phyloP scores from a whole-genome alignment of 2,797 vertebrate genomes.

The Acipenser ruthenus region DNA sequence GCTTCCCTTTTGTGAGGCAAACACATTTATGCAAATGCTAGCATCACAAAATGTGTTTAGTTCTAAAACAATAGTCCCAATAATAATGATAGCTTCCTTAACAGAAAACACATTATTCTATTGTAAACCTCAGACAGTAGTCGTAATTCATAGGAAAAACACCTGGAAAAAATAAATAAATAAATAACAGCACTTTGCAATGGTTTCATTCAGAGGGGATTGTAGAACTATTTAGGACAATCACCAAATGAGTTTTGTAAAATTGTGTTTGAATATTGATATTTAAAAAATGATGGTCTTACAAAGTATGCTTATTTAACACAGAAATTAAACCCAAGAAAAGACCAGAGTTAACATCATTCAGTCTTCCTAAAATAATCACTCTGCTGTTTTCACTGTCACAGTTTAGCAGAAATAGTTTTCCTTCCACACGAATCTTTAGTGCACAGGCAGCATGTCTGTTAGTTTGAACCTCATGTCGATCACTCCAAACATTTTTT shows the following conservation, averaged over 20 bases:
- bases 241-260: too few relatives aligned
- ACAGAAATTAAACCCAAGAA: not conserved
- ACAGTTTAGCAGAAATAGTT: not conserved
- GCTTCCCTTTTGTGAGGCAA: constrained; percentile 35
- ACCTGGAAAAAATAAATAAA: too few relatives aligned
- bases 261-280: too few relatives aligned
- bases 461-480: not conserved
- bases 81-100: not conserved
- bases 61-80: constrained; percentile 7
- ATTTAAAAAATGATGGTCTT: too few relatives aligned
- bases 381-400: not conserved
- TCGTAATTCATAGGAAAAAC: too few relatives aligned
- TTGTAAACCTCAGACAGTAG: too few relatives aligned
- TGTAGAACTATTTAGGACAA: too few relatives aligned
- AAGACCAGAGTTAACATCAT: not conserved
- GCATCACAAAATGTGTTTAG: constrained; percentile 5
- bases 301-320: not conserved
- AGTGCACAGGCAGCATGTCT: not conserved
- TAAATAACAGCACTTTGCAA: too few relatives aligned
- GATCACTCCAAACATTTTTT: not conserved
- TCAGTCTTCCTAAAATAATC: not conserved
- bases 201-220: too few relatives aligned
- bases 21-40: constrained; percentile 39
- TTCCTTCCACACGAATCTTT: not conserved
- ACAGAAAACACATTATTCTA: too few relatives aligned